A percentile compares a stretch with the other conserved stretches of the same genome.
Conservation (phyloP, 2,888 invertebrate genomes). For the Fragum whitleyi region DNA sequence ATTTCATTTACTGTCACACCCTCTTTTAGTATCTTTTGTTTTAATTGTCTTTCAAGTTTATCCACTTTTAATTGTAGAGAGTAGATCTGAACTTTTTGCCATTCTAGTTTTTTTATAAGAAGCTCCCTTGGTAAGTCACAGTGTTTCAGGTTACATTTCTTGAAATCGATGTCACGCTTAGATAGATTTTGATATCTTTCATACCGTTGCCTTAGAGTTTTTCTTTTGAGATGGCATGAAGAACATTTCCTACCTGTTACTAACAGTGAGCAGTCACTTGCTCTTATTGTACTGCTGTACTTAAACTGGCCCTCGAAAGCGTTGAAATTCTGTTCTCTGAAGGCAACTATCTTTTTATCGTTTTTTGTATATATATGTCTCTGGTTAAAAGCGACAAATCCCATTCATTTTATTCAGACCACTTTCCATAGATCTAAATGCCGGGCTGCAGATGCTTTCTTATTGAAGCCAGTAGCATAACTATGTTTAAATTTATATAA, state of each 20-base stretch:
- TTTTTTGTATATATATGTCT: no score
- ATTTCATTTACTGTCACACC: neutral
- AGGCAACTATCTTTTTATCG: constrained; percentile 12
- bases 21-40: neutral
- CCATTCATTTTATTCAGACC: no score
- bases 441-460: no score
- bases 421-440: no score
- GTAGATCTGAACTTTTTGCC: constrained; percentile 9
- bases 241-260: neutral
- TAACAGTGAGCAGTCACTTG: neutral
- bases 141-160: neutral
- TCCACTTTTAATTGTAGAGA: neutral
- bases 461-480: no score
- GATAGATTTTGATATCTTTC: neutral
- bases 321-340: constrained; percentile 2
- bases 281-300: neutral
- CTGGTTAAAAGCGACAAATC: no score
- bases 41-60: constrained; percentile 1
- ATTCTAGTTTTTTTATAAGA: constrained; percentile 8
- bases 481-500: no score
- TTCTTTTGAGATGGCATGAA: neutral
- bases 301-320: neutral
- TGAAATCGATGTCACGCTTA: neutral
- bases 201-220: neutral
- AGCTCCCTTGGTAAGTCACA: neutral